These are phyloP conservation scores for Remorina albescens DNA, from an alignment of 2,797 vertebrate species.

Conservation along the genomic window DNA sequence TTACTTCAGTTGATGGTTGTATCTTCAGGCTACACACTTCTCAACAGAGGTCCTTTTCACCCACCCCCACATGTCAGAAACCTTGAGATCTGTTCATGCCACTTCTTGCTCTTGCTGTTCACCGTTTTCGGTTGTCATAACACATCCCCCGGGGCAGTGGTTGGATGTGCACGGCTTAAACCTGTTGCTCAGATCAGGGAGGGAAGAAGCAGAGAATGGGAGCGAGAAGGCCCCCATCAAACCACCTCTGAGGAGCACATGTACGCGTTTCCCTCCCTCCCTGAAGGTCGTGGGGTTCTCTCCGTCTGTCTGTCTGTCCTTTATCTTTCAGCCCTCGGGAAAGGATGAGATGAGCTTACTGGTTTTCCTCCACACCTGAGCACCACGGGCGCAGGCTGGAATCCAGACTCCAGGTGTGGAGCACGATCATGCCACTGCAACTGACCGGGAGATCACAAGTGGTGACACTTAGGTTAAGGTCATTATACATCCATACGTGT, in stretches of 20 bases:
- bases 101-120: conserved; percentile 84
- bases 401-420: conserved; percentile 78
- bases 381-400: conserved; percentile 75
- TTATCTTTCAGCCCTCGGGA: conserved; percentile 82
- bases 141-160: conserved; percentile 75
- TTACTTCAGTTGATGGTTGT: conserved; percentile 82
- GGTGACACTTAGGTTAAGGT: conserved; percentile 10
- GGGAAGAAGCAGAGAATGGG: conserved; percentile 38
- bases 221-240: conserved; percentile 53
- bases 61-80: conserved; percentile 76
- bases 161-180: conserved; percentile 71
- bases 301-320: conserved; percentile 80
- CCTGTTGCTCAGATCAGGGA: conserved; percentile 56
- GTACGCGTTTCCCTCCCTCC: conserved; percentile 47
- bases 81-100: conserved; percentile 82
- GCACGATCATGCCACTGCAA: conserved; percentile 47
- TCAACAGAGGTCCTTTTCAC: conserved; percentile 81
- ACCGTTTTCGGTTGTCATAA: conserved; percentile 85
- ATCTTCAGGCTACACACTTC: conserved; percentile 82
- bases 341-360: conserved; percentile 81
- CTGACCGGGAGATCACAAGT: conserved; percentile 38
- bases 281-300: conserved; percentile 79
- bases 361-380: conserved; percentile 81
- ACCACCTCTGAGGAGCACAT: conserved; percentile 48
- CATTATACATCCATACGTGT: conserved; percentile 7